Conservation (phyloP, 1,140 invertebrate species). For the Pachypsylla venusta region DNA sequence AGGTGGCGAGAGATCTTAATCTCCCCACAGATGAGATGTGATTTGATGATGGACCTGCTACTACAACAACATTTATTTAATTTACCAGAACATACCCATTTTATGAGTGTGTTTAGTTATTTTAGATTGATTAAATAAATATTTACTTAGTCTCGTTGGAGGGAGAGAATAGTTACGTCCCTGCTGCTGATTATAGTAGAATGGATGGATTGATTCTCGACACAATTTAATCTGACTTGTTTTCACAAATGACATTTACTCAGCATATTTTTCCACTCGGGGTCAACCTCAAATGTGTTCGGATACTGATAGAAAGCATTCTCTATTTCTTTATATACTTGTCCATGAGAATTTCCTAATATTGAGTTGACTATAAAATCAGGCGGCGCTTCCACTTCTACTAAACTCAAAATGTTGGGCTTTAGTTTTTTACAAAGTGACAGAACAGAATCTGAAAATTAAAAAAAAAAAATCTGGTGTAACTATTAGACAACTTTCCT, state of each 20-base stretch:
- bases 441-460: background rate
- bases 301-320: background rate
- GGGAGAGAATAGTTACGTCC: no score
- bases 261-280: background rate
- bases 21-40: no score
- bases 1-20: no score
- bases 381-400: background rate
- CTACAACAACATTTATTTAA: no score
- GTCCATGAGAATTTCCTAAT: background rate
- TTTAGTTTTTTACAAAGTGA: background rate
- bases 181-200: no score
- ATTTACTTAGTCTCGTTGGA: no score
- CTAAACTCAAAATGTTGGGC: background rate
- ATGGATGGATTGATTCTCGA: no score
- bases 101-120: no score
- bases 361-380: conserved; percentile 3
- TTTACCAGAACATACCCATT: no score
- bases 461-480: background rate
- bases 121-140: no score
- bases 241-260: background rate
- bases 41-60: no score
- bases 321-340: background rate
- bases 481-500: background rate
- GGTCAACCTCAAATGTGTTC: background rate
- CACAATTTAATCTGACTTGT: no score